Evolutionary conservation across 2,797 vertebrate genomes (phyloP).

Genomic region (Acomys russatus): DNA sequence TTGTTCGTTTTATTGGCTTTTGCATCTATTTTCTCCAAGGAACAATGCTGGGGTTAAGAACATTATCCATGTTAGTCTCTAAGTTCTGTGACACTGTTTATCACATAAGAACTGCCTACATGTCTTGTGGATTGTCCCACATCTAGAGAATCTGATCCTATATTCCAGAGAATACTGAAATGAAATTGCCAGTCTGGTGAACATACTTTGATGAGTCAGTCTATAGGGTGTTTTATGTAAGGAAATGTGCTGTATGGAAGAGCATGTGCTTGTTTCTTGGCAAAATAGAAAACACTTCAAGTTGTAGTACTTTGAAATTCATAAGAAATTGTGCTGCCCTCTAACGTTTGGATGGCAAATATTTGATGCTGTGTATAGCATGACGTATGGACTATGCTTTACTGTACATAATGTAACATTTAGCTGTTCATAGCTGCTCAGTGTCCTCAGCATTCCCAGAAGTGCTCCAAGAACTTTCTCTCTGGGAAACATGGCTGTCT

Average conservation of each 20-base stretch:
- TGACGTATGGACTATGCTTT: background rate
- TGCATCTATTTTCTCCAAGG: background rate
- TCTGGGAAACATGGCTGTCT: background rate
- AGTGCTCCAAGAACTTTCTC: background rate
- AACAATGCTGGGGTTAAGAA: background rate
- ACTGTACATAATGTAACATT: background rate
- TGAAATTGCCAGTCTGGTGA: background rate
- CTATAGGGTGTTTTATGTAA: conserved; percentile 5
- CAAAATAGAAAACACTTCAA: conserved; percentile 29
- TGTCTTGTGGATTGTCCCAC: background rate
- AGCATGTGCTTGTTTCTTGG: background rate
- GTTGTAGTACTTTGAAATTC: conserved; percentile 15
- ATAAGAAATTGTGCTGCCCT: background rate
- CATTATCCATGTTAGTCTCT: conserved; percentile 19
- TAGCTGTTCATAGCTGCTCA: background rate
- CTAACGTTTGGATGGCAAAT: background rate
- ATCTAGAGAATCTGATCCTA: background rate
- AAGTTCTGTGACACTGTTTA: background rate
- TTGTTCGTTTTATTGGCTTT: background rate
- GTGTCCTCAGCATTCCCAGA: background rate
- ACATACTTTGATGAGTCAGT: background rate
- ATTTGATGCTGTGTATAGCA: background rate
- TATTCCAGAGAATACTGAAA: background rate
- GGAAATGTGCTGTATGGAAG: background rate
- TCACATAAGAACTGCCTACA: background rate